These are phyloP conservation scores for Drosophila vallismaia DNA, from an alignment of 2,888 invertebrate genomes.

Conservation along the genomic window DNA sequence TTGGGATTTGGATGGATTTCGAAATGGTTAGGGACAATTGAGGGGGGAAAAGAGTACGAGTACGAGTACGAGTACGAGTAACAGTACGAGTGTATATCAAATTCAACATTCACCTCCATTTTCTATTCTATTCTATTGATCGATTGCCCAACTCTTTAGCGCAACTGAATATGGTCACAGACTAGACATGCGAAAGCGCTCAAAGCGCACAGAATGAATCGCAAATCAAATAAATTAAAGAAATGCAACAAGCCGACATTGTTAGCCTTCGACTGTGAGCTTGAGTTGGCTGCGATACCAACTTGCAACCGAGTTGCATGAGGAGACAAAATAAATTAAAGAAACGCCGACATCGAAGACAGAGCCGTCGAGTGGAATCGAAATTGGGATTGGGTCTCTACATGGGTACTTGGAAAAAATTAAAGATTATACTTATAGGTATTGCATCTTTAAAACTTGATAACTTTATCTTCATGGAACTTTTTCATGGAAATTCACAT, in stretches of 20 bases:
- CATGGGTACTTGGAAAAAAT: slow-evolving; percentile 7
- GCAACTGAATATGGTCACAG: slow-evolving; percentile 5
- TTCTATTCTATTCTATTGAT: slow-evolving; percentile 1
- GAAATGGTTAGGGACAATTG: not conserved
- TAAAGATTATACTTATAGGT: not conserved
- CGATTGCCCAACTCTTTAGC: slow-evolving; percentile 4
- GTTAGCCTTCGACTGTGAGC: slow-evolving; percentile 30
- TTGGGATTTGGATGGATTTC: slow-evolving; percentile 16
- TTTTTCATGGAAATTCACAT: not conserved
- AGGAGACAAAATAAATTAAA: slow-evolving; percentile 71
- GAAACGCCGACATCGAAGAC: slow-evolving; percentile 43
- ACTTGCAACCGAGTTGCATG: slow-evolving; percentile 51
- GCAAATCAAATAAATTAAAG: slow-evolving; percentile 68
- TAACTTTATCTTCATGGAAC: not conserved
- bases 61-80: not conserved
- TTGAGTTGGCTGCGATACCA: slow-evolving; percentile 29
- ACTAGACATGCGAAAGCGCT: slow-evolving; percentile 22
- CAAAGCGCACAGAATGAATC: slow-evolving; percentile 50
- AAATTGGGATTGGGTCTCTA: slow-evolving; percentile 5
- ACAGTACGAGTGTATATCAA: not conserved
- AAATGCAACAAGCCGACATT: slow-evolving; percentile 66
- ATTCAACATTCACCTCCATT: not conserved
- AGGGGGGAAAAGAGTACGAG: not conserved
- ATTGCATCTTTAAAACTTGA: not conserved
- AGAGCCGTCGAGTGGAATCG: slow-evolving; percentile 19